phyloP scores from a whole-genome alignment of 2,888 invertebrate species.

The Caradrina kadenii region DNA sequence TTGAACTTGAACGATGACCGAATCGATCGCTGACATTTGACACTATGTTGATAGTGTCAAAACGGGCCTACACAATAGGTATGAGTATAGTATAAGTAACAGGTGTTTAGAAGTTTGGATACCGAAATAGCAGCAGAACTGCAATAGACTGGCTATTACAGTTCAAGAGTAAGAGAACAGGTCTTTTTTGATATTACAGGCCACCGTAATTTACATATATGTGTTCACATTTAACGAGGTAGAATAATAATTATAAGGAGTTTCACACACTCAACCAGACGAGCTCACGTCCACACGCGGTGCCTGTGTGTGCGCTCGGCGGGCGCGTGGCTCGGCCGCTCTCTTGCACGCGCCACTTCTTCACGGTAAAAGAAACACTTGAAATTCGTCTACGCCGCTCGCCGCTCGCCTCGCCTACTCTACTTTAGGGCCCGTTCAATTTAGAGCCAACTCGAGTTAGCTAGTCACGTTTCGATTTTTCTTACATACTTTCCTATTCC shows the following conservation, averaged over 20 bases:
- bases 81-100: slow-evolving; percentile 7
- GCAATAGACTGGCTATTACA: neutral
- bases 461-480: slow-evolving; percentile 74
- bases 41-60: slow-evolving; percentile 31
- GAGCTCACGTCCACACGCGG: neutral
- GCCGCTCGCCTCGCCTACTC: slow-evolving; percentile 74
- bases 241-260: too few species aligned
- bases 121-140: neutral
- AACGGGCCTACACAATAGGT: slow-evolving; percentile 9
- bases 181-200: neutral
- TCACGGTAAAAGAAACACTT: slow-evolving; percentile 84
- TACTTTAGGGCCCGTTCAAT: slow-evolving; percentile 77
- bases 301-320: slow-evolving; percentile 37
- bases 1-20: slow-evolving; percentile 48
- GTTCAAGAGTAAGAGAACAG: neutral
- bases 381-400: slow-evolving; percentile 84
- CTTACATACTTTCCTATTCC: slow-evolving; percentile 37
- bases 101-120: slow-evolving; percentile 3
- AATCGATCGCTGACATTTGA: slow-evolving; percentile 43
- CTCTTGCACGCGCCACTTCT: slow-evolving; percentile 86
- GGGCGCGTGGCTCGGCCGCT: slow-evolving; percentile 60
- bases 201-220: slow-evolving; percentile 8
- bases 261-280: slow-evolving; percentile 5
- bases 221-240: slow-evolving; percentile 42
- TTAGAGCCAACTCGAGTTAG: slow-evolving; percentile 70